A percentile compares a stretch with the other conserved stretches of the same genome.
Evolutionary conservation across 2,888 invertebrate genomes (phyloP).

Genomic region (Adela reaumurella): DNA sequence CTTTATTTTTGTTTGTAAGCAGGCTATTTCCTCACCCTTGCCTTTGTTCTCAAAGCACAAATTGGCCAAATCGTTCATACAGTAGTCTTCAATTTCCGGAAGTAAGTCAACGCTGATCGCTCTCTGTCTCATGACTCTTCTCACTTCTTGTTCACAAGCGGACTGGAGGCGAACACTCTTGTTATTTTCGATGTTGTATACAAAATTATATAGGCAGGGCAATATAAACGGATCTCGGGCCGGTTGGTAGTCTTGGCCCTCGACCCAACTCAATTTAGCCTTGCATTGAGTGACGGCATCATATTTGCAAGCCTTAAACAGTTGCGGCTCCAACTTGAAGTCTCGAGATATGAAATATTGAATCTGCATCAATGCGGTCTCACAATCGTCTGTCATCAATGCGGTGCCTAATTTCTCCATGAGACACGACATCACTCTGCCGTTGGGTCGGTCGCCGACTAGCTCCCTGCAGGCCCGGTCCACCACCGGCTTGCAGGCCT

Average conservation of each 20-base stretch:
- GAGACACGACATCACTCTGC: slow-evolving; percentile 86
- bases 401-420: slow-evolving; percentile 87
- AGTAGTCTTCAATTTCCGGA: slow-evolving; percentile 90
- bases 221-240: slow-evolving; percentile 81
- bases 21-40: slow-evolving; percentile 88
- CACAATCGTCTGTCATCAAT: slow-evolving; percentile 85
- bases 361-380: slow-evolving; percentile 87
- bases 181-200: slow-evolving; percentile 50
- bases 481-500: slow-evolving; percentile 84
- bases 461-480: slow-evolving; percentile 71
- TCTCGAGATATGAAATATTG: slow-evolving; percentile 96
- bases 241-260: slow-evolving; percentile 62
- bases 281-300: slow-evolving; percentile 84
- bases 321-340: slow-evolving; percentile 85
- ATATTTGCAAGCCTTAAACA: slow-evolving; percentile 83
- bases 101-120: slow-evolving; percentile 90
- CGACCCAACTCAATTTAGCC: slow-evolving; percentile 74
- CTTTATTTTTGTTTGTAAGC: slow-evolving; percentile 83
- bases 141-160: slow-evolving; percentile 73
- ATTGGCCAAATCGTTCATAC: slow-evolving; percentile 80
- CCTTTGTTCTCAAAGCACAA: slow-evolving; percentile 82
- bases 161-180: slow-evolving; percentile 48
- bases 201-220: slow-evolving; percentile 83
- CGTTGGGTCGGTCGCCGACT: slow-evolving; percentile 69
- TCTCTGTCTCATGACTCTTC: slow-evolving; percentile 88